Base-by-base conservation (phyloP, 1,140 invertebrate genomes). In the Trichonephila clavipes region DNA sequence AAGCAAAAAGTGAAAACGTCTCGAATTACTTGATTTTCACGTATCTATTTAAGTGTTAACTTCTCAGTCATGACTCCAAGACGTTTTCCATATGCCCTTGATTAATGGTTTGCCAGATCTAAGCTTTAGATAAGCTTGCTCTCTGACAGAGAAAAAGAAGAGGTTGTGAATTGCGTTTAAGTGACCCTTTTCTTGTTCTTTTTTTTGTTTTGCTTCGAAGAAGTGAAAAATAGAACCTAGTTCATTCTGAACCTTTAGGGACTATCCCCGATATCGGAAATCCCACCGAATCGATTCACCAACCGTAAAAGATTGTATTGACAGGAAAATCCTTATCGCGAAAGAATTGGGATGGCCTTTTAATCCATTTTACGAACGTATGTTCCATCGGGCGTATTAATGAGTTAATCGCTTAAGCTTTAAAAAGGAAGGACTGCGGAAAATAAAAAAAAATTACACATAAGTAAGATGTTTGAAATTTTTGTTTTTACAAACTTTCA, bases 81-180 rank as follows among this genome's bases (percentile, higher is more conserved):
- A 85, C 51, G 82, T 85, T 85, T 59, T n/a, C 82, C 82, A 59
- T 85, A 58, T 85, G 40, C 82, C 16, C 51, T 85, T 85, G 82
- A 85, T 85, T 51, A 85, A 85, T 85, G 40, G 51, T 59, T 24
- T 12, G 58, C 19, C 51, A 24, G 82, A 85, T 85, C 82, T n/a
- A 19, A 19, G 19, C 21, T 58, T 59, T 4, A 85, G 82, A 85
- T 85, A 85, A 85, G 82, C 24, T 59, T 19, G 82, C 82, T 58
- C 21, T 85, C 58, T 85, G 51, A n/a, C 82, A 58, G 82, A 58
- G 51, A 24, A 83, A 58, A 85, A n/a, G n/a, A 59, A 85, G 51
- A 85, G 51, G 8, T 85, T 14, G 44, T 59, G 82, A 85, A 85
- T 85, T 14, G 19, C n/a, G 16, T 51, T 85, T 85, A 24, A 24